Base-by-base conservation (phyloP, 2,113 vertebrate species). In the Leucosticte australis region DNA sequence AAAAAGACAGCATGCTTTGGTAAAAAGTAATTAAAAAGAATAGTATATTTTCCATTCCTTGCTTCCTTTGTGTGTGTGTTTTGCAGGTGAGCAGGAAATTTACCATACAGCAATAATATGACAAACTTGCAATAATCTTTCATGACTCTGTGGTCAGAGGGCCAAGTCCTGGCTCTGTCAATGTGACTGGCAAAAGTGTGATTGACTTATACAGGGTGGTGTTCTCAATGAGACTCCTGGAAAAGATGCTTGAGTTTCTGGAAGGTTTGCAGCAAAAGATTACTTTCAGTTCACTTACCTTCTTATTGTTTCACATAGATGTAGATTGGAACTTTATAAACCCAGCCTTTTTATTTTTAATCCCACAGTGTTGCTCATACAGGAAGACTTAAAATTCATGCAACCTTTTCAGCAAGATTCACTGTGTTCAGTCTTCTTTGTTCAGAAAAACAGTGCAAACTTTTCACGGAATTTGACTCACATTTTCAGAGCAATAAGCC, bases 291-390 rank as follows among this genome's bases (percentile, higher is more conserved):
- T 89, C 28, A 55, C 12, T 75, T 55, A 21, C 11, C 19, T 78
- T 94, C 84, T 91, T 93, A n/a, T n/a, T n/a, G 21, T 78, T 96
- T 93, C 85, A 42, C 18, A 62, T 11, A 86, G 35, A 46, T 74
- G 87, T 44, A 65, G 41, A 65, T 73, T 94, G 52, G 82, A 97
- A 84, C 59, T 81, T 62, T 89, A 90, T 46, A 95, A 97, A 93
- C 19, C 2, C 16, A 69, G 13, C 13, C 27, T 47, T 37, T 92
- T 93, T 73, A 86, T 88, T 94, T 92, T 77, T 88, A 73, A 24
- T 92, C 57, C n/a, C 44, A 89, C 14, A n/a, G 23, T 89, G 28
- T 74, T 81, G 41, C 49, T 88, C 55, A 57, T 67, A n/a, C 28
- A 91, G 59, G 42, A 68, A 30, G 30, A 93, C 86, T 83, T 88